phyloP scores from a whole-genome alignment of 2,888 invertebrate genomes.

The Andricus quercusramuli region DNA sequence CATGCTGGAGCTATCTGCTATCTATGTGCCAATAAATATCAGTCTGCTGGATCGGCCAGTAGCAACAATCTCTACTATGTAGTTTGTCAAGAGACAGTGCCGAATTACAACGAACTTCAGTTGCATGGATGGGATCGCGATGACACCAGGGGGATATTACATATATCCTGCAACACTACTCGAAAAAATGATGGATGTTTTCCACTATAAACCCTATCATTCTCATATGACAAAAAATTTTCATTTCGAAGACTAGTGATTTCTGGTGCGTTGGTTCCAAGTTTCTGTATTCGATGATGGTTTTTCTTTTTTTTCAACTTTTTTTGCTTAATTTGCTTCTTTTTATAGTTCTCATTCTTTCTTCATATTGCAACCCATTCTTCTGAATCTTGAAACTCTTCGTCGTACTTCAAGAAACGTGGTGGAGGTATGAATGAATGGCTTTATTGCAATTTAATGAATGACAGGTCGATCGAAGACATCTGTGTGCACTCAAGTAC shows the following conservation, averaged over 20 bases:
- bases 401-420: neutral
- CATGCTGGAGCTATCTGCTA: conserved; percentile 63
- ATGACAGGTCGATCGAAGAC: conserved; percentile 15
- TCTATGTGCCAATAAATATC: conserved; percentile 68
- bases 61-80: conserved; percentile 52
- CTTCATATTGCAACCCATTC: neutral
- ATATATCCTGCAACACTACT: neutral
- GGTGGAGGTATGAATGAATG: neutral
- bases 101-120: conserved; percentile 28
- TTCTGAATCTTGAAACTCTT: neutral
- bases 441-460: neutral
- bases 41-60: conserved; percentile 50
- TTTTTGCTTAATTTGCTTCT: neutral
- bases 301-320: neutral
- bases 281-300: neutral
- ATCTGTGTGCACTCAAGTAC: neutral
- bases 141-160: conserved; percentile 22
- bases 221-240: neutral
- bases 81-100: conserved; percentile 52
- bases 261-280: neutral
- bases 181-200: conserved; percentile 2
- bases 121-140: conserved; percentile 3
- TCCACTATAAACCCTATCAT: neutral
- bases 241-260: neutral
- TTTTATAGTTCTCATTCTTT: neutral